These are phyloP conservation scores for Tamias sibiricus DNA, from an alignment of 2,113 vertebrate genomes.

Conservation along the genomic window DNA sequence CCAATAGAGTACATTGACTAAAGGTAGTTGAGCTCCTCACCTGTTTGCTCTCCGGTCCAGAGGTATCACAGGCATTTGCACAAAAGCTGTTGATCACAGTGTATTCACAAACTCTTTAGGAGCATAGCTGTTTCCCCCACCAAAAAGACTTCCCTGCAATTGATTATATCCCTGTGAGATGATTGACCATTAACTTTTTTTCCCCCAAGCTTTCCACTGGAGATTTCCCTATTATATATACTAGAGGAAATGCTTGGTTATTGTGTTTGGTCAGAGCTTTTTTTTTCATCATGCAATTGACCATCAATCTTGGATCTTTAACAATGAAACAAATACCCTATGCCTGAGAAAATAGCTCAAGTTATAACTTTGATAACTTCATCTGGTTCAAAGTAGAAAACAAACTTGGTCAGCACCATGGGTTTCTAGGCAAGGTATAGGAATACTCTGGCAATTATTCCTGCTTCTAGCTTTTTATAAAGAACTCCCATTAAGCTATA, in stretches of 20 bases:
- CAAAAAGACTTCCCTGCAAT: neutral
- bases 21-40: neutral
- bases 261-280: constrained; percentile 55
- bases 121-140: neutral
- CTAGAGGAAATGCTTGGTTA: constrained; percentile 29
- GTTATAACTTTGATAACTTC: neutral
- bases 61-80: constrained; percentile 53
- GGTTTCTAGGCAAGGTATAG: neutral
- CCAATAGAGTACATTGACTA: neutral
- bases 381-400: constrained; percentile 16
- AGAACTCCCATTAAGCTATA: neutral
- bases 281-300: constrained; percentile 56
- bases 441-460: neutral
- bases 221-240: constrained; percentile 45
- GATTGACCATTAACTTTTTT: neutral
- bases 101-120: constrained; percentile 49
- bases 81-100: constrained; percentile 61
- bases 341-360: constrained; percentile 17
- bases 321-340: neutral
- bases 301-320: constrained; percentile 52
- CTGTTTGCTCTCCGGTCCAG: neutral
- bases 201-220: neutral
- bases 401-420: neutral
- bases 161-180: constrained; percentile 52
- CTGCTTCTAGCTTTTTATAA: neutral